Evolutionary conservation across 2,888 invertebrate genomes (phyloP), one percentile per base, ranked within the genome.

Genomic region (Napeogenes sylphis): DNA sequence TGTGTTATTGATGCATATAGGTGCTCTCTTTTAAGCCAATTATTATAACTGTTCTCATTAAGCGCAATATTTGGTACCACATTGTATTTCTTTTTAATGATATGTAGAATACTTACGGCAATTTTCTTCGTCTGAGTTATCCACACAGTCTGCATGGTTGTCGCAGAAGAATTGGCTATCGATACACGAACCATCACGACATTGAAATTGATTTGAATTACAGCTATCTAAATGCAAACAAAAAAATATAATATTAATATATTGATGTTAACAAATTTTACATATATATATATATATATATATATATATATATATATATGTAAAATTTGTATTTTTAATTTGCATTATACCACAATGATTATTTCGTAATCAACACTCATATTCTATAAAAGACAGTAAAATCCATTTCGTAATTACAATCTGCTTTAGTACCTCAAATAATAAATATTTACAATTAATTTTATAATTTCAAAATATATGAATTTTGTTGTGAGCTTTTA

Each of bases 81-180:
- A 55, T 35, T 55, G 10, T 51, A 30, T 53, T 42, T 12, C 30
- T 13, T 51, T 51, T 53, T 54, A n/a, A 32, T 46, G 45, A 33
- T 12, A n/a, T 46, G 0, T 12, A 32, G n/a, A 51, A 38, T 55
- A 91, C 87, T 84, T 79, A 89, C 91, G 85, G 76, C 93, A 93
- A 63, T 87, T 84, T 54, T 77, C 76, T 82, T 94, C 94, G 71
- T 94, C 94, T 4, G 92, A 92, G 61, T 87, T 87, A 76, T 94
- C 94, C 38, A 75, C 68, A 73, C 94, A 94, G 76, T 94, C 94
- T 38, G 57, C 56, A 45, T 82, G 71, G 56, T 88, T 86, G 75
- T 96, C 93, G 75, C 96, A 96, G 62, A 84, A 83, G 73, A 93
- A 92, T 14, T 84, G 83, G n/a, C 76, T 81, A 65, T 92, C 82